phyloP scores from a whole-genome alignment of 2,888 invertebrate genomes.

The Congeria kusceri region DNA sequence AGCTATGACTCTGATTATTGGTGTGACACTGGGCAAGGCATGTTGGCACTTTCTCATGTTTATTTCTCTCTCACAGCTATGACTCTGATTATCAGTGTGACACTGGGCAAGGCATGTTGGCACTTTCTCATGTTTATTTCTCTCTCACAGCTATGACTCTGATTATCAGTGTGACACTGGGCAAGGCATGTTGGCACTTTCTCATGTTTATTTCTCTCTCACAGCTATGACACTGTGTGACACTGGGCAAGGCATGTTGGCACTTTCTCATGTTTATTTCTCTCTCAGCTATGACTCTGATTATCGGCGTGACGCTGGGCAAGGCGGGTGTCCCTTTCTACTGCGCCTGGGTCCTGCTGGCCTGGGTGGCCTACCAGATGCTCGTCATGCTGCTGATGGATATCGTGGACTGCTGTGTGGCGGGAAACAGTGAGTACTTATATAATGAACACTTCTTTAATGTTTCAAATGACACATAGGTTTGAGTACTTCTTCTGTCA shows the following conservation, averaged over 20 bases:
- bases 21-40: too few species aligned
- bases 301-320: slow-evolving; percentile 93
- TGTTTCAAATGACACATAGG: too few species aligned
- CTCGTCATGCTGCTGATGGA: slow-evolving; percentile 91
- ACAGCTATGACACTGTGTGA: too few species aligned
- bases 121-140: background rate
- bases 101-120: too few species aligned
- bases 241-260: too few species aligned
- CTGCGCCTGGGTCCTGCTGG: slow-evolving; percentile 94
- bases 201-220: slow-evolving; percentile 86
- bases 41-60: too few species aligned
- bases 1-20: too few species aligned
- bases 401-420: slow-evolving; percentile 74
- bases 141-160: slow-evolving; percentile 93
- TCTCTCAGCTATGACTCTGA: slow-evolving; percentile 94
- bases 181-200: slow-evolving; percentile 92
- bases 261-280: too few species aligned
- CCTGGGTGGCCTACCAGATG: slow-evolving; percentile 95
- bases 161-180: slow-evolving; percentile 94
- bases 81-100: too few species aligned
- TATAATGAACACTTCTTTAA: background rate
- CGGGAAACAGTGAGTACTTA: slow-evolving; percentile 53
- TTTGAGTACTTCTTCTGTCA: too few species aligned
- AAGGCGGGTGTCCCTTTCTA: slow-evolving; percentile 94
- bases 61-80: too few species aligned